These are phyloP conservation scores for Pelochelys cantorii DNA, from an alignment of 2,797 vertebrate genomes.

Conservation along the genomic window DNA sequence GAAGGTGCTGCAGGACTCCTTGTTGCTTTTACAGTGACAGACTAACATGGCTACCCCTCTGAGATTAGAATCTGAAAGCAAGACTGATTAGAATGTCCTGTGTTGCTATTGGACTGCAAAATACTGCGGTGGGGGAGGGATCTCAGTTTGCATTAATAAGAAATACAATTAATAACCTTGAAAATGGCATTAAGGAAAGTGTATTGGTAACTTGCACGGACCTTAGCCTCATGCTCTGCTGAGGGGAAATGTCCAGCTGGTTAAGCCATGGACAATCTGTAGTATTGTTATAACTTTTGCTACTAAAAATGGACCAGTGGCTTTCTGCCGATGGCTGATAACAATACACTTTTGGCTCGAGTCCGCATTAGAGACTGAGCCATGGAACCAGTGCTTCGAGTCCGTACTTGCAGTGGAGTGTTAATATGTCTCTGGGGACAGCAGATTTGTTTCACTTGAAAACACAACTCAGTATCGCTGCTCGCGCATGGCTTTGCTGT, in stretches of 20 bases:
- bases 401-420: not conserved
- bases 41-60: no score
- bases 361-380: slow-evolving; percentile 19
- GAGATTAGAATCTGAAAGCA: no score
- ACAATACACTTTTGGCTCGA: slow-evolving; percentile 33
- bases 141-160: not conserved
- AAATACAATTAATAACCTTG: not conserved
- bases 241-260: slow-evolving; percentile 37
- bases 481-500: not conserved
- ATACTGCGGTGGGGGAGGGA: not conserved
- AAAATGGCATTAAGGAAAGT: not conserved
- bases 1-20: no score
- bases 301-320: slow-evolving; percentile 72
- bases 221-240: slow-evolving; percentile 21
- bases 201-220: not conserved
- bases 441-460: slow-evolving; percentile 19
- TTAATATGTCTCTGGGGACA: not conserved
- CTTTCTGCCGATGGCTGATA: slow-evolving; percentile 53
- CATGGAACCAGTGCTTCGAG: not conserved
- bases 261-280: slow-evolving; percentile 72
- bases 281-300: slow-evolving; percentile 45
- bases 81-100: not conserved
- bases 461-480: not conserved
- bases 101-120: not conserved
- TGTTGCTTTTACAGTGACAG: no score